Conservation (phyloP, 1,140 invertebrate genomes). For the Nephila pilipes region DNA sequence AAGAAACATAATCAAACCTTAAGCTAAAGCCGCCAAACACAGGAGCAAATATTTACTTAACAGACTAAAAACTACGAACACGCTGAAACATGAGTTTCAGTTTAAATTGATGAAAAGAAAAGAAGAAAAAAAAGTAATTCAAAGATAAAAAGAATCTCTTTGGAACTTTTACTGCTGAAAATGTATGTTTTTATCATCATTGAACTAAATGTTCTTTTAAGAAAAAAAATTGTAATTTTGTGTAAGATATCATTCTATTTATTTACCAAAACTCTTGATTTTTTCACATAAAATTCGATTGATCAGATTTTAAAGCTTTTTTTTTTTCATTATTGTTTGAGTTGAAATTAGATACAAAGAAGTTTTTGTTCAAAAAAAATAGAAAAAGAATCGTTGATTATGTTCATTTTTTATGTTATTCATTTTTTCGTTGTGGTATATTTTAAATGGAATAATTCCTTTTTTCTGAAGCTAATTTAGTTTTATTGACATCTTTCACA, state of each 20-base stretch:
- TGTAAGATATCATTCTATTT: not conserved
- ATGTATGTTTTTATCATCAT: not conserved
- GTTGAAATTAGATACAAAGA: not conserved
- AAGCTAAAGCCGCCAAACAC: not conserved
- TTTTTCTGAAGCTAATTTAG: too few relatives aligned
- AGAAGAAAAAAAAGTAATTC: not conserved
- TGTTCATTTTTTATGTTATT: too few relatives aligned
- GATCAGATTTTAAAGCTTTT: not conserved
- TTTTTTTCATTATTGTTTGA: not conserved
- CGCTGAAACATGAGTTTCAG: not conserved
- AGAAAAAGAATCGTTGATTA: too few relatives aligned
- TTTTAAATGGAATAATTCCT: too few relatives aligned
- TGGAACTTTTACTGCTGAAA: not conserved
- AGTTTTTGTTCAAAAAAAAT: not conserved
- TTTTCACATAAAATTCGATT: not conserved
- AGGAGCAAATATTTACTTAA: constrained; percentile 17
- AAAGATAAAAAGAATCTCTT: not conserved
- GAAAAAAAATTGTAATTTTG: not conserved
- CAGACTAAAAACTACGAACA: not conserved
- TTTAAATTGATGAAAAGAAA: not conserved
- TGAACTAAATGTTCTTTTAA: not conserved
- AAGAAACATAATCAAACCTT: not conserved
- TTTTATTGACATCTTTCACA: too few relatives aligned
- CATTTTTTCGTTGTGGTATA: too few relatives aligned
- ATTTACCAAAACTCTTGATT: not conserved